Percentiles rank a stretch among this genome's conserved stretches.
Evolutionary conservation across 2,113 vertebrate species (phyloP).

Genomic region (Phaethornis superciliosus): DNA sequence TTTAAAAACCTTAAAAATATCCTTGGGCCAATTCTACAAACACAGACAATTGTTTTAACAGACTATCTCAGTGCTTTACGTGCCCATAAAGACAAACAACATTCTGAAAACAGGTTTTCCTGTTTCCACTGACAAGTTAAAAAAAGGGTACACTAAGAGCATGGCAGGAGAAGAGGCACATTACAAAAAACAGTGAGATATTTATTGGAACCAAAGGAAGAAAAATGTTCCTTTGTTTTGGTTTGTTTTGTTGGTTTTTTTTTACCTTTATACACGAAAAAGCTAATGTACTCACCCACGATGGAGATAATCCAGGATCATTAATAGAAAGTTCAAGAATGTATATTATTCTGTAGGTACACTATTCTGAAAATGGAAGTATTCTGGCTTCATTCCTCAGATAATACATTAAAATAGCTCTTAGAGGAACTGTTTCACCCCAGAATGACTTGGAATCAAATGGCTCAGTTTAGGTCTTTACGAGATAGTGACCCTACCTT

Average conservation of each 20-base stretch:
- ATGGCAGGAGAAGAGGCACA: background rate
- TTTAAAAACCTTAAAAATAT: background rate
- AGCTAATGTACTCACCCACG: background rate
- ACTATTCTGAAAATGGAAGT: background rate
- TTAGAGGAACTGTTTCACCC: accelerated
- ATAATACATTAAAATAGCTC: background rate
- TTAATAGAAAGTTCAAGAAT: background rate
- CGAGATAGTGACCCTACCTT: background rate
- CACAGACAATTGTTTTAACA: background rate
- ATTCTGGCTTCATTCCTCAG: background rate
- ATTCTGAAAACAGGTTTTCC: background rate
- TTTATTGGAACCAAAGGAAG: background rate
- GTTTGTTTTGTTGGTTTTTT: too few relatives aligned
- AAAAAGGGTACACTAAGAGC: background rate
- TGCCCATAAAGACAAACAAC: background rate
- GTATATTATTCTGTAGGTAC: background rate
- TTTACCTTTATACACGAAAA: background rate
- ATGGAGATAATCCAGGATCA: background rate
- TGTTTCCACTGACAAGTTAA: background rate
- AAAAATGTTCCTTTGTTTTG: background rate
- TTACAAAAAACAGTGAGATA: background rate
- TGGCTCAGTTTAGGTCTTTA: background rate
- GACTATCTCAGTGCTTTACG: background rate
- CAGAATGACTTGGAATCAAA: background rate
- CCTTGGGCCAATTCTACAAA: background rate